phyloP scores from a whole-genome alignment of 2,113 vertebrate genomes.

The Thermophis baileyi region DNA sequence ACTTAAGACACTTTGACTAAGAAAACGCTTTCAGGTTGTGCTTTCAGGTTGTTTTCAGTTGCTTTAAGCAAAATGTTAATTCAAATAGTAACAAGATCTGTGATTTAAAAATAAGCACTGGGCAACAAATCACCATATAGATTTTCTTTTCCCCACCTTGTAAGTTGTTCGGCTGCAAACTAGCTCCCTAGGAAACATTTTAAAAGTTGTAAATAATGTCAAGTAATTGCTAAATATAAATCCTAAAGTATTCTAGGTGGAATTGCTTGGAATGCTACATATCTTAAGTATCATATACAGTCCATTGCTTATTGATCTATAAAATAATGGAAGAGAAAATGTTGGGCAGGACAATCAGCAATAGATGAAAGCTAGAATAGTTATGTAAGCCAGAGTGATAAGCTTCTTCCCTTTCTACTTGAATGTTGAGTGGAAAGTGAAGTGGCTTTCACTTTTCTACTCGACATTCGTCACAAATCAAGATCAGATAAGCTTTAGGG shows the following conservation, averaged over 20 bases:
- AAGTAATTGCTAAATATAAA: conserved; percentile 64
- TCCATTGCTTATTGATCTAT: conserved; percentile 20
- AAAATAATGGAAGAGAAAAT: conserved; percentile 11
- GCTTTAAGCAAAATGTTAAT: neutral
- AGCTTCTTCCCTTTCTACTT: neutral
- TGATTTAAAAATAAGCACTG: conserved; percentile 30
- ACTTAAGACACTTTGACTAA: neutral
- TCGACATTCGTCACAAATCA: neutral
- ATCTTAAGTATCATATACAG: conserved; percentile 48
- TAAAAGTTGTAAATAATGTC: conserved; percentile 59
- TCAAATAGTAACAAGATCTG: neutral
- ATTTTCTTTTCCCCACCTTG: conserved; percentile 31
- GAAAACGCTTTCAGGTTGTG: neutral
- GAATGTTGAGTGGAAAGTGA: neutral
- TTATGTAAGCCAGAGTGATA: neutral
- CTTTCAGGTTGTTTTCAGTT: accelerated
- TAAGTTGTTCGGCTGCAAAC: conserved; percentile 54
- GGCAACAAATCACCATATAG: conserved; percentile 43
- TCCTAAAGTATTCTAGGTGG: conserved; percentile 51
- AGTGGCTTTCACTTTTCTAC: neutral
- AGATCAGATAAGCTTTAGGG: neutral
- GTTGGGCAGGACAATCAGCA: neutral
- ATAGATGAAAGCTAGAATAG: conserved; percentile 2
- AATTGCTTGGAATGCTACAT: conserved; percentile 53
- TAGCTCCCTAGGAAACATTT: conserved; percentile 67